Percentiles rank a stretch among this genome's conserved stretches.
Evolutionary conservation across 2,113 vertebrate species (phyloP).

Genomic region (Lepus timidus): DNA sequence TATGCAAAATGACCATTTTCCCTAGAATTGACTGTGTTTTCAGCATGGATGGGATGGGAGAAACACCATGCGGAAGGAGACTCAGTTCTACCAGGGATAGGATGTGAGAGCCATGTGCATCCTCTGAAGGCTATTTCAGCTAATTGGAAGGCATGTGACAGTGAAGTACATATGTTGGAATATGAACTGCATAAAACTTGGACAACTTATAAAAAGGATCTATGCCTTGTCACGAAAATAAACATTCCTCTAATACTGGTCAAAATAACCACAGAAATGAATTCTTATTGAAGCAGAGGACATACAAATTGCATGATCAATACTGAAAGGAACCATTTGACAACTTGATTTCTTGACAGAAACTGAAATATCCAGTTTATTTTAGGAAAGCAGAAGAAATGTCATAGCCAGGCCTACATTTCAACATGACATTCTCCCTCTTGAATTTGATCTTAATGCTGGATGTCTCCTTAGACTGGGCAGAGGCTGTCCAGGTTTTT

Average conservation of each 20-base stretch:
- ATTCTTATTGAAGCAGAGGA: fast-evolving
- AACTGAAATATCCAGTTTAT: not conserved
- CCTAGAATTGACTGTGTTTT: not conserved
- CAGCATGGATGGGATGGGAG: not conserved
- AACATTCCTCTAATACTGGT: not conserved
- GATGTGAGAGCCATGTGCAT: fast-evolving
- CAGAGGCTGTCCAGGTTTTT: not conserved
- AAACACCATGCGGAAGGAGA: not conserved
- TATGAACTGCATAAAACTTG: not conserved
- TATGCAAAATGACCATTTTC: not conserved
- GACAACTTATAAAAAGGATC: not conserved
- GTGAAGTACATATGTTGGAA: not conserved
- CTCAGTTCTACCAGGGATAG: not conserved
- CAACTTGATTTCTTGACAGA: not conserved
- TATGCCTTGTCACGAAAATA: not conserved
- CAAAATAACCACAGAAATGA: not conserved
- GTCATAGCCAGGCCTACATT: not conserved
- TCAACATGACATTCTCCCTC: not conserved
- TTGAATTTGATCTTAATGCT: not conserved
- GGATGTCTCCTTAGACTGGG: not conserved
- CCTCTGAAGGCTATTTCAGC: not conserved
- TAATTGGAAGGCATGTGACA: not conserved
- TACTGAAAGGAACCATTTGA: not conserved
- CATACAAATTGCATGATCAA: not conserved
- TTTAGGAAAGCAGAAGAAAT: not conserved